These are phyloP conservation scores for Agrotis puta DNA, from an alignment of 2,888 invertebrate genomes.

Conservation along the genomic window DNA sequence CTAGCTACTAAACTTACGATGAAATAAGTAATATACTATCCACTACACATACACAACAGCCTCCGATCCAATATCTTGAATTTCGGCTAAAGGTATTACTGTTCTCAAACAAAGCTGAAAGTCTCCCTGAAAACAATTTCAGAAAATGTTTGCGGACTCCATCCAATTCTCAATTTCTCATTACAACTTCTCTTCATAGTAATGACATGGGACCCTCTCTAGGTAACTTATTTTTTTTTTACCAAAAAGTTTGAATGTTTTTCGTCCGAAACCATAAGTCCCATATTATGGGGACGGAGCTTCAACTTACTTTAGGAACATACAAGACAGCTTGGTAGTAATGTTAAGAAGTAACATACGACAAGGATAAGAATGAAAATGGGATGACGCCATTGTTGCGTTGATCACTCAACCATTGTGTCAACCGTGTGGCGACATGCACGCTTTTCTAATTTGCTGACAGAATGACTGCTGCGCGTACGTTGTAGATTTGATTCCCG, in stretches of 20 bases:
- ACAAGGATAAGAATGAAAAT: too few relatives aligned
- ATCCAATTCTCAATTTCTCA: constrained; percentile 61
- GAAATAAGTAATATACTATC: background rate
- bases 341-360: constrained; percentile 12
- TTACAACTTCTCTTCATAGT: constrained; percentile 57
- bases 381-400: too few relatives aligned
- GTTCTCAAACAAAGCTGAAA: constrained; percentile 39
- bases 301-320: constrained; percentile 48
- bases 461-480: too few relatives aligned
- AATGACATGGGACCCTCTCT: constrained; percentile 46
- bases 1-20: background rate
- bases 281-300: constrained; percentile 54
- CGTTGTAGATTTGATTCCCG: too few relatives aligned
- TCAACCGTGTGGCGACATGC: too few relatives aligned
- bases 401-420: too few relatives aligned
- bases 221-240: constrained; percentile 56
- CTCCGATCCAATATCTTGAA: constrained; percentile 25
- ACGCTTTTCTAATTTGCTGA: too few relatives aligned
- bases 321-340: constrained; percentile 25
- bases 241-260: constrained; percentile 58
- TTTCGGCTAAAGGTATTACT: constrained; percentile 21
- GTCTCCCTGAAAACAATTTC: constrained; percentile 50
- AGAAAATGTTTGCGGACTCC: constrained; percentile 37
- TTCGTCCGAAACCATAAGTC: constrained; percentile 60
- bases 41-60: background rate